phyloP scores from a whole-genome alignment of 2,888 invertebrate genomes.

The Apoderus coryli region DNA sequence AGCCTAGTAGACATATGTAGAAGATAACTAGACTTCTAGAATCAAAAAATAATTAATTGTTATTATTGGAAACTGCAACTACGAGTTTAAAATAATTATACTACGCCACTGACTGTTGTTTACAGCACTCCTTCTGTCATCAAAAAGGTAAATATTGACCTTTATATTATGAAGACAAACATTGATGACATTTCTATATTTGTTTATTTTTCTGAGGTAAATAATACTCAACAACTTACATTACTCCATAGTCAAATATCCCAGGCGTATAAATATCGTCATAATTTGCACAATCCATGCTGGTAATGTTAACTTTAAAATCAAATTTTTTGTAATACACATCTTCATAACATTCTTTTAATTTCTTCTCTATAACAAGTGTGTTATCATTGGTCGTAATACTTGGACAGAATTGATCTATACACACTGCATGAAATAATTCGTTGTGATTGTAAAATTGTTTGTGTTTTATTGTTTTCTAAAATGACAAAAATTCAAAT shows the following conservation, averaged over 20 bases:
- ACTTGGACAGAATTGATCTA: constrained; percentile 15
- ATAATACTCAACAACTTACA: constrained; percentile 11
- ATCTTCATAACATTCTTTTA: constrained; percentile 12
- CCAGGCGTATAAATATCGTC: constrained; percentile 10
- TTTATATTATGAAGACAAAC: no score
- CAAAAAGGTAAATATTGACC: no score
- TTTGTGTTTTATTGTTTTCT: constrained; percentile 1
- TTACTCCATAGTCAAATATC: constrained; percentile 13
- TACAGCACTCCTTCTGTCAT: no score
- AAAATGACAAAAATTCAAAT: no score
- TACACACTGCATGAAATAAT: constrained; percentile 19
- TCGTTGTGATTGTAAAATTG: constrained; percentile 19
- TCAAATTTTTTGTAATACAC: constrained; percentile 12
- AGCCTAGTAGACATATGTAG: no score
- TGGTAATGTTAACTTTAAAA: constrained; percentile 11
- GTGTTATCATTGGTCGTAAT: constrained; percentile 10
- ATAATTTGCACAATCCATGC: constrained; percentile 9
- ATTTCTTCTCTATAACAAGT: constrained; percentile 9
- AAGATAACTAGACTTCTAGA: no score
- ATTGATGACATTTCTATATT: no score
- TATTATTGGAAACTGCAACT: no score
- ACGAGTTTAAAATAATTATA: no score
- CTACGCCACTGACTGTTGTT: no score
- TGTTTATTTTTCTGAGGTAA: no score
- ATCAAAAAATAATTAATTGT: no score